Evolutionary conservation across 2,113 vertebrate species (phyloP).

Genomic region (Petroica traversi): DNA sequence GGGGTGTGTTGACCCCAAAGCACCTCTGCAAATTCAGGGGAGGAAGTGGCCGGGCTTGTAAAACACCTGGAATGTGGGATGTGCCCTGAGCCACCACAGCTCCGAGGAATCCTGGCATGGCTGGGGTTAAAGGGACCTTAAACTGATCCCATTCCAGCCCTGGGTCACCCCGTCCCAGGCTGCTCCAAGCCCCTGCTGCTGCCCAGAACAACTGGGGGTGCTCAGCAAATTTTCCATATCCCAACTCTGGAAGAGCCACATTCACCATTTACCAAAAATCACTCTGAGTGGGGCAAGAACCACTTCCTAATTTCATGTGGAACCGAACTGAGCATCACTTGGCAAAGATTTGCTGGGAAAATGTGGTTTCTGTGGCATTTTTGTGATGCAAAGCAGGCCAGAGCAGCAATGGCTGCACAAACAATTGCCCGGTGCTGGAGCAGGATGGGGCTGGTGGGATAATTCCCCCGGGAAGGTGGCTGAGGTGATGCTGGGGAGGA

Average conservation of each 20-base stretch:
- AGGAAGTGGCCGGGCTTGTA: not conserved
- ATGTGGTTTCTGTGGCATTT: not conserved
- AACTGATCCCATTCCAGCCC: not conserved
- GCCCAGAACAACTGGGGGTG: rapidly evolving
- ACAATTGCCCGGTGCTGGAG: not conserved
- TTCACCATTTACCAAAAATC: not conserved
- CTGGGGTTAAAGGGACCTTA: not conserved
- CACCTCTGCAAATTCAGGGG: not conserved
- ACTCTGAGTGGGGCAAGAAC: not conserved
- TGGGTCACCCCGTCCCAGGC: not conserved
- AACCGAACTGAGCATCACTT: not conserved
- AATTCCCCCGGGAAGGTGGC: not conserved
- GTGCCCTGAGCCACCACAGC: not conserved
- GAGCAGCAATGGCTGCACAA: not conserved
- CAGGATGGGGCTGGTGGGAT: not conserved
- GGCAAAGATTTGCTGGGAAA: not conserved
- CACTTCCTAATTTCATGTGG: rapidly evolving
- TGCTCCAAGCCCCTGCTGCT: not conserved
- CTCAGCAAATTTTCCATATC: rapidly evolving
- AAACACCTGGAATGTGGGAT: not conserved
- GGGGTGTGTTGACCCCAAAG: not conserved
- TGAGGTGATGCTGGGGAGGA: too few relatives aligned
- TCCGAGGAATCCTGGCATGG: rapidly evolving
- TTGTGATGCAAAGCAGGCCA: not conserved
- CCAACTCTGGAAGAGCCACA: not conserved